Evolutionary conservation across 1,140 invertebrate species (phyloP), one percentile per base, ranked within the genome.

Genomic region (Pseudomyrmex cubaensis): DNA sequence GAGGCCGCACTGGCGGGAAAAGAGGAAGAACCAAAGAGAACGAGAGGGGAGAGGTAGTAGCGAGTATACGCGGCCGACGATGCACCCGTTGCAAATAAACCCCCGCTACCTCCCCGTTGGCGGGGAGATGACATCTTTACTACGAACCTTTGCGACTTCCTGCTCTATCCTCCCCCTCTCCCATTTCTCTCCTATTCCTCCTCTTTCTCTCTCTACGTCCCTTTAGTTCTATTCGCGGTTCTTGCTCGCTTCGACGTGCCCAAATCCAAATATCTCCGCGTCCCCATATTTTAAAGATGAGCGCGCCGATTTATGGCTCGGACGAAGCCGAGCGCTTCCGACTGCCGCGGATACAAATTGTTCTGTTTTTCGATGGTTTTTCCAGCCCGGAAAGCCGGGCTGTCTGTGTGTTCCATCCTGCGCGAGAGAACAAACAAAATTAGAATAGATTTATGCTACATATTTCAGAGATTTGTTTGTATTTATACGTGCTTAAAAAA

Each of bases 261-360:
- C 88, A 87, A 80, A 85, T 91, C 89, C 88, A 92, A 93, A 93
- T 92, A 93, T 93, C 93, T 93, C 88, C 91, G 90, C 92, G 91
- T 92, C 87, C 91, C 89, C 87, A 93, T 93, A 92, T 92, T 92
- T 92, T 92, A 92, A 92, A 93, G 92, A 93, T 92, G 91, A 92
- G 90, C 91, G 84, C 57, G 85, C 87, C 87, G 91, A 93, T 92
- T 92, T 93, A 92, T 92, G 84, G 72, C 75, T 63, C 69, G 63
- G 75, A 61, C 70, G 85, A 86, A 85, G 61, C 67, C 67, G 72
- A 54, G 67, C 82, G 87, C 72, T 89, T 87, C 85, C 86, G 86
- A 76, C 64, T 56, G 72, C 76, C 20, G 73, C 59, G 87, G 78
- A 85, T 85, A 89, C 84, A 88, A 85, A 89, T 89, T 88, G 87